phyloP scores from a whole-genome alignment of 2,888 invertebrate genomes.

The Tuberolachnus salignus region DNA sequence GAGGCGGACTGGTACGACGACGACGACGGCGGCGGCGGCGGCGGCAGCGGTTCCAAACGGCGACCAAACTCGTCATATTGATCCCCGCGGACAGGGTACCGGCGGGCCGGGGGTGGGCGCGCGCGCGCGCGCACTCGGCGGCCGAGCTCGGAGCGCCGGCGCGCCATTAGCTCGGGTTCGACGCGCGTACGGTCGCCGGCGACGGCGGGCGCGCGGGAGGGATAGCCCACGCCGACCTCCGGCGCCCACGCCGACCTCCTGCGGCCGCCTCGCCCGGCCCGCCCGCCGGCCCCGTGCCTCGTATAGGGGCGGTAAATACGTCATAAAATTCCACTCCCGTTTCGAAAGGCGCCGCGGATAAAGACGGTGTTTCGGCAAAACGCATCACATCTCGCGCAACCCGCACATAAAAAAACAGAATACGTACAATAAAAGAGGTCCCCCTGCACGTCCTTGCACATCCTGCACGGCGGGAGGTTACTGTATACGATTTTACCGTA shows the following conservation, averaged over 20 bases:
- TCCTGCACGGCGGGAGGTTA: not conserved
- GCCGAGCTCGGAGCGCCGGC: not conserved
- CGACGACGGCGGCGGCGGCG: too few species aligned
- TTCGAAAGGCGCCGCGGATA: not conserved
- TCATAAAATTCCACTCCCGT: constrained; percentile 15
- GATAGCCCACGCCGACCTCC: not conserved
- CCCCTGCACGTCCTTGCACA: not conserved
- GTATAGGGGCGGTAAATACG: constrained; percentile 1
- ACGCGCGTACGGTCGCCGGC: not conserved
- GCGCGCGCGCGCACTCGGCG: not conserved
- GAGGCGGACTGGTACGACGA: constrained; percentile 42
- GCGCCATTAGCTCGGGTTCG: not conserved
- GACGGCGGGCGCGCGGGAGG: not conserved
- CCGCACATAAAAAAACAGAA: not conserved
- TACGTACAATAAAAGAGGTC: too few species aligned
- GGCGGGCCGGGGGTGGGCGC: constrained; percentile 12
- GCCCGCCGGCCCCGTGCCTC: not conserved
- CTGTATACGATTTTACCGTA: too few species aligned
- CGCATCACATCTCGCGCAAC: not conserved
- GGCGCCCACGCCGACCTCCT: not conserved
- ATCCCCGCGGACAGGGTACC: constrained; percentile 31
- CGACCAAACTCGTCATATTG: constrained; percentile 45
- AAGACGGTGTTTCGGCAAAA: too few species aligned
- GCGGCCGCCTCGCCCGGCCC: too few species aligned
- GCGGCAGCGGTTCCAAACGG: not conserved